Evolutionary conservation across 64 coral and sea anemone genomes (phyloP), one percentile per base, ranked within the genome.

Genomic region (Hydrozoanthus tunicans): DNA sequence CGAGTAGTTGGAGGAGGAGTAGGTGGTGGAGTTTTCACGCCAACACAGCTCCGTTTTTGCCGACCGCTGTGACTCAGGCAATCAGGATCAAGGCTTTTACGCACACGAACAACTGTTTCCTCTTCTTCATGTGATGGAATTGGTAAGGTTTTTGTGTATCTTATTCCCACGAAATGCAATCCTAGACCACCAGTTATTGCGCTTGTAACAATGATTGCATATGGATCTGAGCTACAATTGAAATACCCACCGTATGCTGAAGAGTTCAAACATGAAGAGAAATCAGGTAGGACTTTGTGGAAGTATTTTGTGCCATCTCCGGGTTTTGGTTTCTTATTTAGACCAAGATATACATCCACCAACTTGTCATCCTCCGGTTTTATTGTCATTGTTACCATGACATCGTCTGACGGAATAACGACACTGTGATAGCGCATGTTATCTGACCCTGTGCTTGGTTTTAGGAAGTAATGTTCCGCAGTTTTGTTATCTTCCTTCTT

Each of bases 361-460:
- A 64, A 91, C 51, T 15, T 80, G 51, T 90, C 85, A 4, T 83
- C 53, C 57, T 94, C 89, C 0, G 95, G 92, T 64, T 90, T 89
- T 10, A 96, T 91, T 77, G 26, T 89, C 73, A 96, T 17, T 53
- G 90, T 86, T 58, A 96, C 70, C 66, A 90, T 91, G 14, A 81
- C 78, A 62, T 93, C 90, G 53, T 94, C 55, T 9, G 92, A 94
- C 6, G 92, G 95, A 32, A 96, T 94, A 13, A 92, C 89, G 43
- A 94, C 72, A 62, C 91, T 70, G 53, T 96, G 95, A 77, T 90
- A 93, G 7, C 92, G 91, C 61, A 92, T 93, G 82, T 97, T 94
- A 9, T 97, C 92, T n/a, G 81, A 86, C 24, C 92, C 90, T 12
- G 67, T 74, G 78, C 92, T 97, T n/a, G 95, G 95, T 59, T 97